Evolutionary conservation across 2,113 vertebrate genomes (phyloP), one percentile per base, ranked within the genome.

Genomic region (Eidolon helvum): DNA sequence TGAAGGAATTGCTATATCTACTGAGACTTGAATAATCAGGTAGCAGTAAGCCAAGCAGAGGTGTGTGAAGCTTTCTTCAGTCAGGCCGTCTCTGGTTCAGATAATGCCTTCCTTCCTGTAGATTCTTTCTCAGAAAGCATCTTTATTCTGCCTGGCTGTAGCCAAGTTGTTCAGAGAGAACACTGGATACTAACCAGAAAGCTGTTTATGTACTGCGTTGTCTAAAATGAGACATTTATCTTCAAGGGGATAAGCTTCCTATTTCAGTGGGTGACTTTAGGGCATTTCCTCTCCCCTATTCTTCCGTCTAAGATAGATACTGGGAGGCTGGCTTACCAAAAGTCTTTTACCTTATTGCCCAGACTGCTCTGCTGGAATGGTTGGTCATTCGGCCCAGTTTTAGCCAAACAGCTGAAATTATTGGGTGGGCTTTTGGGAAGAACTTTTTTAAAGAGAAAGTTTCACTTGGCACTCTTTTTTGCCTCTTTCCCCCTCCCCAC

Each of bases 381-480:
- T 83, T 30, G 33, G 18, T 59, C 26, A 35, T 24, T 14, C 45
- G 48, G 18, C 38, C 33, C 22, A 38, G 8, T 38, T 90, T 24
- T 77, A 21, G 19, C 33, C 33, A 33, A 59, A 38, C 77, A 75
- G 59, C 68, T 59, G 35, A 57, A 55, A 38, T 65, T 24, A 48
- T 19, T 72, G 45, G 30, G 43, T 33, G 35, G 38, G 38, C 63
- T 95, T 95, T 45, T 15, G 19, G 10, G 10, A 79, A 87, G 92
- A 59, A 63, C 50, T 18, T 87, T 40, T 85, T 71, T 30, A 71
- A 95, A 95, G 45, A 30, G 74, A 80, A 5, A 79, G 82, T 30
- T 30, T 92, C 45, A 21, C 10, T 15, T 43, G 43, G 33, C 28
- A 63, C 19, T n/a, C 21, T 0, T 30, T 10, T 43, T 10, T 11